A percentile compares a stretch with the other conserved stretches of the same genome.
Evolutionary conservation across 2,797 vertebrate species (phyloP).

Genomic region (Stomatorhinus walkeri): DNA sequence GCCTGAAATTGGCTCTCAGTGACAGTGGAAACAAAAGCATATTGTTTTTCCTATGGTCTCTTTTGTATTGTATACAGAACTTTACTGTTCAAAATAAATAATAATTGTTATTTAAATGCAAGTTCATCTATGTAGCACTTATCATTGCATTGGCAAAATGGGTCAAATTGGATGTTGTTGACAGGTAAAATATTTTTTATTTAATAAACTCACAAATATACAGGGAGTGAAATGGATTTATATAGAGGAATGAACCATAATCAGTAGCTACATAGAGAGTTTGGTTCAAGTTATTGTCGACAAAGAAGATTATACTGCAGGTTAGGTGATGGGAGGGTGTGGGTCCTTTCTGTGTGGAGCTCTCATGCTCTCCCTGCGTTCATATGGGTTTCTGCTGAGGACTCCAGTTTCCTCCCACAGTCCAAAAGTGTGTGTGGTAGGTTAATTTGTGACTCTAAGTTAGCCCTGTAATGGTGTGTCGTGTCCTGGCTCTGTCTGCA

Average conservation of each 20-base stretch:
- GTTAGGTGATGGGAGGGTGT: background rate
- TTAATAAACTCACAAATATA: too few species aligned
- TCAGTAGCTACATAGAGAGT: background rate
- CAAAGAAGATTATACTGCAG: background rate
- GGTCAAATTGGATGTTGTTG: background rate
- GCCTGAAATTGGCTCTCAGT: background rate
- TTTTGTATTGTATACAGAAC: background rate
- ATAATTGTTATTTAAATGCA: background rate
- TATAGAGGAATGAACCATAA: background rate
- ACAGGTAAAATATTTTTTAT: too few species aligned
- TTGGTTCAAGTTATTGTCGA: background rate
- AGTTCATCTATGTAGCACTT: too few species aligned
- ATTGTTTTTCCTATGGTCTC: background rate
- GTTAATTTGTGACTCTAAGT: too few species aligned
- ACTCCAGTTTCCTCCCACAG: too few species aligned
- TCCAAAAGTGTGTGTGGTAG: too few species aligned
- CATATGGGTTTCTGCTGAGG: too few species aligned
- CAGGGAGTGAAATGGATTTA: background rate
- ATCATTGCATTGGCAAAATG: background rate
- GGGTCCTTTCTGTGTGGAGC: too few species aligned
- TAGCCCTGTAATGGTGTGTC: too few species aligned
- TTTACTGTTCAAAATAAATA: background rate
- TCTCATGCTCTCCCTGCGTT: too few species aligned
- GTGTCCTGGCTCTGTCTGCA: too few species aligned
- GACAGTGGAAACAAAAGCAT: background rate